Conservation (phyloP, 2,113 vertebrate genomes). For the Marmota monax region DNA sequence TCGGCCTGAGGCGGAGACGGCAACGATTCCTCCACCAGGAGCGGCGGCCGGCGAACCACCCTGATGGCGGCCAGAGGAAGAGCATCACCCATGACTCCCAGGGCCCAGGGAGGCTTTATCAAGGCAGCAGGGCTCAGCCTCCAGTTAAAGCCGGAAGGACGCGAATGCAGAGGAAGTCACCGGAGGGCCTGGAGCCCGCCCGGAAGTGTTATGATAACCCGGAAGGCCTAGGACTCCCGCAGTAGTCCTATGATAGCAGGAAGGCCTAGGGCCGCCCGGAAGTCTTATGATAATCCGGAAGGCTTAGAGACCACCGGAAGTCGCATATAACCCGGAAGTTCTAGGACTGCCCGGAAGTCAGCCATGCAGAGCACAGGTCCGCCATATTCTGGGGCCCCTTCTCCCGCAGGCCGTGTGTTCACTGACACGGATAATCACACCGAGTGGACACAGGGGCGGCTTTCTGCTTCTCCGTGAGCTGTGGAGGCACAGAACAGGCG, state of each 20-base stretch:
- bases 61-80: neutral
- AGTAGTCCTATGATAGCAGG: neutral
- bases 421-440: neutral
- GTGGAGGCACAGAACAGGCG: neutral
- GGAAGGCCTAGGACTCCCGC: neutral
- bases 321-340: neutral
- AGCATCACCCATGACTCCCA: no score
- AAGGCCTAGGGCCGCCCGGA: neutral
- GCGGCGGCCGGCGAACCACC: neutral
- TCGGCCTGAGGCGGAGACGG: neutral
- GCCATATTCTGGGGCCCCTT: neutral
- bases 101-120: neutral
- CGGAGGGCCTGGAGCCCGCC: neutral
- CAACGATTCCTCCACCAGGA: neutral
- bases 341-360: neutral
- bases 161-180: neutral
- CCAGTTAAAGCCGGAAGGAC: neutral
- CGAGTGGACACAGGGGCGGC: neutral
- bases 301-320: accelerated
- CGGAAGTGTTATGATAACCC: neutral
- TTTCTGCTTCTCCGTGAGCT: neutral
- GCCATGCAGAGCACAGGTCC: neutral
- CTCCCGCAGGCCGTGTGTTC: accelerated
- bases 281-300: neutral
- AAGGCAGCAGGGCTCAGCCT: neutral